A percentile compares a stretch with the other conserved stretches of the same genome.
Conservation (phyloP, 2,113 vertebrate genomes). For the Cepphus grylle region DNA sequence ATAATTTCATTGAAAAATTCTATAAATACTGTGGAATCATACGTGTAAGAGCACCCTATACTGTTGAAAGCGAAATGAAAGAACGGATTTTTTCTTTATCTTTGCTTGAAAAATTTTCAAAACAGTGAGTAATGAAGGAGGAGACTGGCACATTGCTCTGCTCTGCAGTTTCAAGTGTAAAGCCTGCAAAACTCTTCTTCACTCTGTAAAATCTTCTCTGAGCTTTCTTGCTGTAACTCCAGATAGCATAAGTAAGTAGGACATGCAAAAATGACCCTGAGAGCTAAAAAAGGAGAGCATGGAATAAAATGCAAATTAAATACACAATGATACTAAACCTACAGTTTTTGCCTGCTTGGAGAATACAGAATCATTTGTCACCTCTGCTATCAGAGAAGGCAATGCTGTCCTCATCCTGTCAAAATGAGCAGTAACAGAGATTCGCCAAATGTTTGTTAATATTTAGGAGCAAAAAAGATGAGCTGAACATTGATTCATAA, state of each 20-base stretch:
- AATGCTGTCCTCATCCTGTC: neutral
- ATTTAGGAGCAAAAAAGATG: neutral
- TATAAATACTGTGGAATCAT: neutral
- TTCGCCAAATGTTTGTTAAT: neutral
- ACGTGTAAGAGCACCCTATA: neutral
- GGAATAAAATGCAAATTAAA: neutral
- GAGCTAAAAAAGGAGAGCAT: neutral
- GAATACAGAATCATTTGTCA: neutral
- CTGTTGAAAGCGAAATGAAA: neutral
- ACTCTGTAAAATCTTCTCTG: neutral
- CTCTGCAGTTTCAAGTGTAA: neutral
- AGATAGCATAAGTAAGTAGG: neutral
- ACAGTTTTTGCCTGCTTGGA: neutral
- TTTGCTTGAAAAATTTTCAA: neutral
- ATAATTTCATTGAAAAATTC: neutral
- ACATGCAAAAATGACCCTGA: neutral
- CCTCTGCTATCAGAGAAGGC: neutral
- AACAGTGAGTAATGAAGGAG: neutral
- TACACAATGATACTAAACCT: neutral
- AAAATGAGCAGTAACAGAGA: neutral
- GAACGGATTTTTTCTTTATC: neutral
- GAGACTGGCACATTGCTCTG: neutral
- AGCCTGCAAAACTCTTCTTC: neutral
- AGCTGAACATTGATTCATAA: neutral
- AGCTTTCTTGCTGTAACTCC: neutral